Percentiles rank a stretch among this genome's conserved stretches.
Evolutionary conservation across 2,113 vertebrate genomes (phyloP).

Genomic region (Phalacrocorax pelagicus): DNA sequence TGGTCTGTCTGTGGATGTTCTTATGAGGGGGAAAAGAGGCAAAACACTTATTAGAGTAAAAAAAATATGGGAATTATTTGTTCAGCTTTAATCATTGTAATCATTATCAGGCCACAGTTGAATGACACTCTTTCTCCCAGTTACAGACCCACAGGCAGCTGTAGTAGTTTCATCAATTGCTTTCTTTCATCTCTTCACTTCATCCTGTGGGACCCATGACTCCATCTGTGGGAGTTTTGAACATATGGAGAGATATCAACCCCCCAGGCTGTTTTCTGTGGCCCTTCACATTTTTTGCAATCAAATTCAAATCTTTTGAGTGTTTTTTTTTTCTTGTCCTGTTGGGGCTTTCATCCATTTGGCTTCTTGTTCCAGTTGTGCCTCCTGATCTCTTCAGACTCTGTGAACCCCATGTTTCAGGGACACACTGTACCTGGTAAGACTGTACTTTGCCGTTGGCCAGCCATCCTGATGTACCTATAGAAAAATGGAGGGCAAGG

Average conservation of each 20-base stretch:
- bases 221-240: conserved; percentile 31
- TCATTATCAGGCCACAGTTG: conserved; percentile 23
- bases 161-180: conserved; percentile 23
- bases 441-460: neutral
- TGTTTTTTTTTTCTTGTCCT: neutral
- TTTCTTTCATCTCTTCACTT: conserved; percentile 52
- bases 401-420: neutral
- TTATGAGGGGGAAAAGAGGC: neutral
- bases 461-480: neutral
- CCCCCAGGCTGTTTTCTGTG: neutral
- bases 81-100: conserved; percentile 40
- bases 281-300: neutral
- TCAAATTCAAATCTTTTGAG: neutral
- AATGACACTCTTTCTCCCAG: neutral
- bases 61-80: neutral
- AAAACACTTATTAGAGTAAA: neutral
- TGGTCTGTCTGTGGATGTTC: neutral
- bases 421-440: neutral
- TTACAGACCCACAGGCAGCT: neutral
- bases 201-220: conserved; percentile 32
- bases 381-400: neutral
- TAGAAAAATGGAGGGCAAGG: neutral
- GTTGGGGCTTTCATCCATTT: neutral
- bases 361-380: neutral
- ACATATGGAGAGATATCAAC: conserved; percentile 48